Base-by-base conservation (phyloP, 1,140 invertebrate genomes). In the Phortica variegata region DNA sequence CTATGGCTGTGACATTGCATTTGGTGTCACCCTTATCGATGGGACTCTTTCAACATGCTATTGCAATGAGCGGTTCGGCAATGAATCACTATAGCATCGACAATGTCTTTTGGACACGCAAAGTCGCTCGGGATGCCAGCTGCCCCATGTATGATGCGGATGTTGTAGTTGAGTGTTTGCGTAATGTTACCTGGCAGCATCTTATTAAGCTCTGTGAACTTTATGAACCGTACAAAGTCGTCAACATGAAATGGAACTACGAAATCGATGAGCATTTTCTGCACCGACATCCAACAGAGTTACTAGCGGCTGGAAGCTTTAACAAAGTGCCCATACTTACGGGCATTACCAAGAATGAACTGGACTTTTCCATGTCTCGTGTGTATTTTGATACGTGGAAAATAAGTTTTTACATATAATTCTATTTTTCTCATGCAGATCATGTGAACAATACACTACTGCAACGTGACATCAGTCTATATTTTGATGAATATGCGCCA, bases 61-160 rank as follows among this genome's bases (percentile, higher is more conserved):
- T 87, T 23, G 65, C 82, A 7, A 81, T 85, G 77, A 86, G 86
- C 54, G 88, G 88, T 0, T 82, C 81, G 8, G 82, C 84, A 0
- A 68, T 87, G 4, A 81, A 80, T 60, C 76, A 80, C 32, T 70
- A 41, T 41, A 38, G 23, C 31, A 70, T 73, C 0, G 56, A 73
- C 41, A 73, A 73, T 48, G 13, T 47, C 7, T 58, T 49, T 33
- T 73, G 70, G 70, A 58, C 60, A 2, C 42, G 56, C 0, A 58
- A 59, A 31, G 38, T 73, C 18, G 61, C 70, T 8, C 41, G 54
- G 2, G 55, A 66, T 15, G 10, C 66, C 23, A 52, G 37, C 0
- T 73, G 70, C 31, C 69, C 70, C 12, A 41, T 61, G 41, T 70
- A 58, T 32, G 23, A 60, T 47, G 21, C 39, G 3, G 18, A 7